Evolutionary conservation across 1,140 invertebrate genomes (phyloP).

Genomic region (Bombus polaris): DNA sequence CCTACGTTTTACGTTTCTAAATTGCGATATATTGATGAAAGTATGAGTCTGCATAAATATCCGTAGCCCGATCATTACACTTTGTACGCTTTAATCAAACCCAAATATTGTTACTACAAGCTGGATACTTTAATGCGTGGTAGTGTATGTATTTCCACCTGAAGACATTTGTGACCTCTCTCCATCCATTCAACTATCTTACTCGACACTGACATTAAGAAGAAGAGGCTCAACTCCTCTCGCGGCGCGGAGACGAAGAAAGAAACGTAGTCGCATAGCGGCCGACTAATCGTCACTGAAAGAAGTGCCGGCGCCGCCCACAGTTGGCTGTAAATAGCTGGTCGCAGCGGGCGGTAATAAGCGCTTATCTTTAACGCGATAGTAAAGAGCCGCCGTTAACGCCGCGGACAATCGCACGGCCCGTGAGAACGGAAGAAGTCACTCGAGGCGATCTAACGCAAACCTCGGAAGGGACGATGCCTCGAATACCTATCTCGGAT

Average conservation of each 20-base stretch:
- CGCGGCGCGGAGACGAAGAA: neutral
- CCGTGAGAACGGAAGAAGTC: conserved; percentile 68
- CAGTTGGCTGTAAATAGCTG: conserved; percentile 64
- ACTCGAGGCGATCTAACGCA: conserved; percentile 48
- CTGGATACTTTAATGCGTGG: too few species aligned
- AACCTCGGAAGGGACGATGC: neutral
- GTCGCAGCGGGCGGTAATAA: conserved; percentile 67
- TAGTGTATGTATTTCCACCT: neutral
- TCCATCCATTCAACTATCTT: neutral
- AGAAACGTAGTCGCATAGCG: conserved; percentile 44
- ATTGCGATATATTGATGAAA: too few species aligned
- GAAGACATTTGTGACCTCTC: neutral
- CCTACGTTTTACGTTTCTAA: too few species aligned
- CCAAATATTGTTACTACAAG: too few species aligned
- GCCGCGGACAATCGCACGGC: conserved; percentile 59
- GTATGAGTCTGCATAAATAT: too few species aligned
- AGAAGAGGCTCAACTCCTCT: neutral
- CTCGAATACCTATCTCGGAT: conserved; percentile 35
- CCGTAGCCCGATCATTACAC: too few species aligned
- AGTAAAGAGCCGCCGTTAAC: conserved; percentile 67
- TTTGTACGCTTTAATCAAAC: too few species aligned
- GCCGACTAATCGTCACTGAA: conserved; percentile 43
- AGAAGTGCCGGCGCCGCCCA: conserved; percentile 39
- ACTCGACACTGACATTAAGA: neutral
- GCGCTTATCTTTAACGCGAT: conserved; percentile 71